A percentile compares a stretch with the other conserved stretches of the same genome.
Conservation (phyloP, 2,888 invertebrate genomes). For the Ametastegia equiseti region DNA sequence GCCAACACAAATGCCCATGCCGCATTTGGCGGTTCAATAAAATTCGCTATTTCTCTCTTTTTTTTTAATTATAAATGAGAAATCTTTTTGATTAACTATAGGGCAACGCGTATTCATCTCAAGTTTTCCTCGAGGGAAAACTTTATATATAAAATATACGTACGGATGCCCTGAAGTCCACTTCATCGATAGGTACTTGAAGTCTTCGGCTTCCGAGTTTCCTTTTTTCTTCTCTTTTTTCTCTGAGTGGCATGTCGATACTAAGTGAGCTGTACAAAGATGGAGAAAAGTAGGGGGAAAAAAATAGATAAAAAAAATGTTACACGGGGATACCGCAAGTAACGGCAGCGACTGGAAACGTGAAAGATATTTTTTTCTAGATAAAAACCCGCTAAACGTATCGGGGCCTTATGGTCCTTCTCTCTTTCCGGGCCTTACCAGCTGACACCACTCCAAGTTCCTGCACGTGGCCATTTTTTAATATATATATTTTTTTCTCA, state of each 20-base stretch:
- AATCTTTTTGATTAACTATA: neutral
- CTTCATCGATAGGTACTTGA: neutral
- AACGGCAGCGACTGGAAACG: constrained; percentile 50
- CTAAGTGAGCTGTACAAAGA: constrained; percentile 44
- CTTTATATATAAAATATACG: no score
- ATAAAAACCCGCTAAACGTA: constrained; percentile 60
- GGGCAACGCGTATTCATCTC: neutral
- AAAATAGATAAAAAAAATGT: constrained; percentile 23
- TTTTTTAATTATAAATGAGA: neutral
- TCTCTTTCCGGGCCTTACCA: constrained; percentile 58
- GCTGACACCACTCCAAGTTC: constrained; percentile 58
- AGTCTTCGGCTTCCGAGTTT: neutral
- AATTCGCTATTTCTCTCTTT: neutral
- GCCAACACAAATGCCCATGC: neutral
- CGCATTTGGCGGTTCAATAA: neutral
- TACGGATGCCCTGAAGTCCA: neutral
- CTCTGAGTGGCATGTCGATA: constrained; percentile 9
- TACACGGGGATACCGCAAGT: constrained; percentile 38
- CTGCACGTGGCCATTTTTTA: constrained; percentile 59
- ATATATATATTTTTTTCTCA: constrained; percentile 13
- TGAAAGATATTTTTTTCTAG: constrained; percentile 56
- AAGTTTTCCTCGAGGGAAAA: neutral
- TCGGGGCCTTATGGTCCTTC: constrained; percentile 60
- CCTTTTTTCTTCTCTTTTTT: constrained; percentile 13
- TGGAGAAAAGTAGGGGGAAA: constrained; percentile 44